Evolutionary conservation across 2,888 invertebrate genomes (phyloP).

Genomic region (Thera britannica): DNA sequence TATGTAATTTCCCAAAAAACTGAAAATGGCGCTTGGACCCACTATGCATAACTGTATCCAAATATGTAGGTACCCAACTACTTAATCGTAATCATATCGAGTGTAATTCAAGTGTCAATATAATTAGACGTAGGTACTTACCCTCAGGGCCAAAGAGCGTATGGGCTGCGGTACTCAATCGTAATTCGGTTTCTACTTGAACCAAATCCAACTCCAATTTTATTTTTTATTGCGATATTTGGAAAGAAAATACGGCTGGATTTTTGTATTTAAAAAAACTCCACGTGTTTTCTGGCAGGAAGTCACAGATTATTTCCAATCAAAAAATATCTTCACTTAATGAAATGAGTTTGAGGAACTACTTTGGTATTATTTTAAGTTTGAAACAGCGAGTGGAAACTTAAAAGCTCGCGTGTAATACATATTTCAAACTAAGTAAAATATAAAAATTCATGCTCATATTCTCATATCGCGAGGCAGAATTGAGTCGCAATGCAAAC

Average conservation of each 20-base stretch:
- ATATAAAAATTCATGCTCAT: constrained; percentile 16
- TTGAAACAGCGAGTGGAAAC: not conserved
- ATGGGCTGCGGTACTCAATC: not conserved
- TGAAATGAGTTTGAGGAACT: no score
- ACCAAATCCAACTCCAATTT: constrained; percentile 4
- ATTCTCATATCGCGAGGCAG: constrained; percentile 14
- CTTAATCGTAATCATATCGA: constrained; percentile 53
- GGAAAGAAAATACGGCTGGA: no score
- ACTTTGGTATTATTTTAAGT: no score
- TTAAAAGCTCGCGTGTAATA: constrained; percentile 4
- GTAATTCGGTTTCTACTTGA: constrained; percentile 14
- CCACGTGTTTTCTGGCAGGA: no score
- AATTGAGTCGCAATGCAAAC: constrained; percentile 22
- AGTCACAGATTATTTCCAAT: no score
- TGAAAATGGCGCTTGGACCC: no score
- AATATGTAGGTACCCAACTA: no score
- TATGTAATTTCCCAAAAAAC: no score
- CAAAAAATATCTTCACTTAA: no score
- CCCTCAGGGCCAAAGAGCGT: no score
- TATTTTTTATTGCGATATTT: not conserved
- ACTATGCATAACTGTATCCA: no score
- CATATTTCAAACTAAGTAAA: constrained; percentile 12
- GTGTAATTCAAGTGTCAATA: constrained; percentile 46
- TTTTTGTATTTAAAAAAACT: no score
- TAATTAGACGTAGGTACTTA: constrained; percentile 15